Base-by-base conservation (phyloP, 2,888 invertebrate genomes). In the Drosophila putrida region DNA sequence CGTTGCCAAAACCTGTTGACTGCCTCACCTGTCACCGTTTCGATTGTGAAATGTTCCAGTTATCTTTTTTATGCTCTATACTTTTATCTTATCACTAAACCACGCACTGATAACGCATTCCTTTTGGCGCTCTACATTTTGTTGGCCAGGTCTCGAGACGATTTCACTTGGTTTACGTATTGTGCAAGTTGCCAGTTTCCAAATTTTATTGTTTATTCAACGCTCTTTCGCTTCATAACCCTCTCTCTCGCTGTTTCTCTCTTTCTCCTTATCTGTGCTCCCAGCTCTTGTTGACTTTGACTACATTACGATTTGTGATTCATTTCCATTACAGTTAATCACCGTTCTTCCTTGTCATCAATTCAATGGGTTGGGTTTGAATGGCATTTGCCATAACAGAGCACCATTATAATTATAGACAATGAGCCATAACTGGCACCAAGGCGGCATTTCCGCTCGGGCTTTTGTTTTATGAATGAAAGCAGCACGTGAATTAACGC, bases 11-110 rank as follows among this genome's bases (percentile, higher is more conserved):
- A 74, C 53, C 64, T 58, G 55, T 62, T 46, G 53, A 55, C 59
- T 54, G 55, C 54, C 75, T 62, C 80, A 88, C 80, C 67, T 83
- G 82, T 68, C 73, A 74, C 38, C 31, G 55, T 58, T 76, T 62
- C 71, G 75, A 86, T 90, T 88, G 84, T 87, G 87, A 88, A 90
- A 90, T 74, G 71, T 68, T 64, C 46, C 59, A 54, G 53, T 76
- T 81, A 86, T 87, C 75, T 65, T 28, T 53, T 53, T 59, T 84
- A 86, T 86, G 66, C 81, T 68, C 61, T 28, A 57, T 39, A 49
- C 61, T 46, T 4, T 59, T 75, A 76, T 83, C 83, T 83, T 67
- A 83, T 83, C 83, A 54, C 9, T 13, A 53, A 53, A 51, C 80
- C 54, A 73, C 71, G 66, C 75, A 78, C 69, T 65, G 88, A 86